These are phyloP conservation scores for Antechinus stuartii DNA, from an alignment of 2,113 vertebrate genomes.

Conservation along the genomic window DNA sequence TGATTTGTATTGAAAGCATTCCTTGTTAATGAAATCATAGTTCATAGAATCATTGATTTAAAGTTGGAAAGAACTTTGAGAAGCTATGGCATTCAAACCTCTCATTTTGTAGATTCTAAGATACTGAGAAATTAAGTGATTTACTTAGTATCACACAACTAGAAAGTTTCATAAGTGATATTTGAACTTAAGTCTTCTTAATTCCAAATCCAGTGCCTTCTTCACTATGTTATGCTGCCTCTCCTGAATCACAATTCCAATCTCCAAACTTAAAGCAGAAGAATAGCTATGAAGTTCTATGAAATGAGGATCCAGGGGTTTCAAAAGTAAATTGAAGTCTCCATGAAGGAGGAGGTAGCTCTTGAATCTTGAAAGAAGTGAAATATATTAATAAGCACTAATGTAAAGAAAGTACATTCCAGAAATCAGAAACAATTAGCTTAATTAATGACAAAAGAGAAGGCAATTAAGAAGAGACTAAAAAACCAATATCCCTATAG, in stretches of 20 bases:
- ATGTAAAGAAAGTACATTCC: not conserved
- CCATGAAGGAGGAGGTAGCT: not conserved
- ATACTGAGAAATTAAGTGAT: not conserved
- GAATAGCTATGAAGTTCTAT: not conserved
- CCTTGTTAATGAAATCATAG: not conserved
- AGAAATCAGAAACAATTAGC: not conserved
- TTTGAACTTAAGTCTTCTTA: not conserved
- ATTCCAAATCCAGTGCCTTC: not conserved
- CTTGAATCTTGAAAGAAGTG: not conserved
- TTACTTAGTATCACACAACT: not conserved
- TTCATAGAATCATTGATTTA: not conserved
- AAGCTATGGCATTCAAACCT: not conserved
- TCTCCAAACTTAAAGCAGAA: not conserved
- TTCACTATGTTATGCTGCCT: not conserved
- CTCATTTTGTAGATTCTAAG: not conserved
- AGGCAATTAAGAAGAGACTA: not conserved
- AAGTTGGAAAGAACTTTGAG: not conserved
- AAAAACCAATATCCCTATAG: not conserved
- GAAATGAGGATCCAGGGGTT: not conserved
- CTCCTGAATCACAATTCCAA: not conserved
- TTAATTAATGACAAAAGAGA: not conserved
- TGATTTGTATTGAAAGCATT: not conserved
- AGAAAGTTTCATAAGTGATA: not conserved
- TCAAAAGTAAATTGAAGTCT: not conserved
- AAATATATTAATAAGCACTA: not conserved